Percentiles rank a stretch among this genome's conserved stretches.
phyloP scores from a whole-genome alignment of 1,140 invertebrate genomes.

The Vollenhovia emeryi region DNA sequence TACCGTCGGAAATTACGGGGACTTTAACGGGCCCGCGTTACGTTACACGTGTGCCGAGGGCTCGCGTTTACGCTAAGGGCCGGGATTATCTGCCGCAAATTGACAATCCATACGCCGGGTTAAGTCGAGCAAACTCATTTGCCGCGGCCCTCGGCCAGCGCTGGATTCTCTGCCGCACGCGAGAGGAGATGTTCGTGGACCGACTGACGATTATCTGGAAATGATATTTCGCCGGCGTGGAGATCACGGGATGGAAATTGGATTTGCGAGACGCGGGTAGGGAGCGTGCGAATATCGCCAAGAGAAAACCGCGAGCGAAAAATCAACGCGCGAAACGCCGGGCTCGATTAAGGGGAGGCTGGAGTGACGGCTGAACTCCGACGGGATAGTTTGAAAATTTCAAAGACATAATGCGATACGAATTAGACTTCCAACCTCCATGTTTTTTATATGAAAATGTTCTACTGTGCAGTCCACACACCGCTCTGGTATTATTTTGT shows the following conservation, averaged over 20 bases:
- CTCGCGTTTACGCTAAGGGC: neutral
- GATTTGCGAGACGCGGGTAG: neutral
- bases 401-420: no score
- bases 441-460: no score
- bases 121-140: constrained; percentile 30
- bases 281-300: no score
- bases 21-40: constrained; percentile 46
- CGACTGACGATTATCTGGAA: neutral
- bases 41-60: neutral
- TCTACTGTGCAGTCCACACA: no score
- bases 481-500: no score
- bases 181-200: neutral
- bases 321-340: neutral
- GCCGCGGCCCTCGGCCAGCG: neutral
- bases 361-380: no score
- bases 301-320: neutral
- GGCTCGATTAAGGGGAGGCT: neutral
- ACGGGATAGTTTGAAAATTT: no score
- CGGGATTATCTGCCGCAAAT: constrained; percentile 16
- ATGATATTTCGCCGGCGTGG: neutral
- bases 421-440: no score
- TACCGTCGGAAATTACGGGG: constrained; percentile 62
- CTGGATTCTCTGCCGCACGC: neutral
- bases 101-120: constrained; percentile 33
- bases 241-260: neutral